Evolutionary conservation across 2,113 vertebrate species (phyloP).

Genomic region (Plectropomus leopardus): DNA sequence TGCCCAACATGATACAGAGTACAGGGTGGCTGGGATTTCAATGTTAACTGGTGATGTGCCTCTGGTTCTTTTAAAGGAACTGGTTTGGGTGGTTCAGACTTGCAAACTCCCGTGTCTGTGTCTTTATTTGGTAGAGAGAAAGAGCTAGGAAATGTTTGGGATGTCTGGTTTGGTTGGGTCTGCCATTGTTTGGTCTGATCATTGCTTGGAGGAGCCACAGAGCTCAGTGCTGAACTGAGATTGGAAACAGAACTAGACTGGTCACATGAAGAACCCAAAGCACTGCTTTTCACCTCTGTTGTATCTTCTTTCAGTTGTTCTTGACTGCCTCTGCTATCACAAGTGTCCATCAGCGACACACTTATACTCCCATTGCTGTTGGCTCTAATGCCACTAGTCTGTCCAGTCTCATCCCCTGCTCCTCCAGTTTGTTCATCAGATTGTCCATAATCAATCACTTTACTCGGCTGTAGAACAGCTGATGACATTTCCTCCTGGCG

Average conservation of each 20-base stretch:
- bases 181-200: not conserved
- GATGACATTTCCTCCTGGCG: not conserved
- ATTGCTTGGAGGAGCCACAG: accelerated
- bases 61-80: slow-evolving; percentile 38
- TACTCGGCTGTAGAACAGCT: slow-evolving; percentile 82
- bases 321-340: not conserved
- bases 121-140: slow-evolving; percentile 51
- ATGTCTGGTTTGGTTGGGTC: not conserved
- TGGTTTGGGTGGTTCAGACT: slow-evolving; percentile 46
- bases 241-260: slow-evolving; percentile 8
- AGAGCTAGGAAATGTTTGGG: not conserved
- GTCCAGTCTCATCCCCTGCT: slow-evolving; percentile 77
- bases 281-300: slow-evolving; percentile 45
- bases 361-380: slow-evolving; percentile 7
- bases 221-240: slow-evolving; percentile 17
- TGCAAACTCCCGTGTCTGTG: slow-evolving; percentile 36
- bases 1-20: slow-evolving; percentile 18
- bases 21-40: not conserved
- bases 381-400: not conserved
- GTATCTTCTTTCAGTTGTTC: slow-evolving; percentile 77
- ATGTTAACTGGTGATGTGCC: not conserved
- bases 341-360: not conserved
- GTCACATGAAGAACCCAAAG: slow-evolving; percentile 20
- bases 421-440: slow-evolving; percentile 88
- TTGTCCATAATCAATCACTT: slow-evolving; percentile 96